Evolutionary conservation across 2,113 vertebrate genomes (phyloP).

Genomic region (Marmota flaviventris): DNA sequence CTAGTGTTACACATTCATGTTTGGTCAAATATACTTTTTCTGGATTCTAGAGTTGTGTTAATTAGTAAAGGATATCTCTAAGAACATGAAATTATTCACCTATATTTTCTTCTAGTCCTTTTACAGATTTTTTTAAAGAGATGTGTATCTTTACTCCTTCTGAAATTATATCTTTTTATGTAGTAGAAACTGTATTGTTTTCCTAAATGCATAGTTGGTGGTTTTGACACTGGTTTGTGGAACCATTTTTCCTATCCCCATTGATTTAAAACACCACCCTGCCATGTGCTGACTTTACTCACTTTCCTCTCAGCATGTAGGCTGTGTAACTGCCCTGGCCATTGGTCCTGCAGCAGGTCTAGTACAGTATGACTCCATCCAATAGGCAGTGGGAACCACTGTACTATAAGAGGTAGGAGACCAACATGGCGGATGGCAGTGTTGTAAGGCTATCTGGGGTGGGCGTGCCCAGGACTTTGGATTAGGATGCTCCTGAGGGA

Average conservation of each 20-base stretch:
- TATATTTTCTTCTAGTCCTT: neutral
- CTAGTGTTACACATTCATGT: neutral
- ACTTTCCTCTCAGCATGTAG: neutral
- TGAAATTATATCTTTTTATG: neutral
- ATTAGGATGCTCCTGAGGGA: neutral
- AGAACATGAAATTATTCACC: neutral
- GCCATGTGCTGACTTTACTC: neutral
- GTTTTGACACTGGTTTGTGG: neutral
- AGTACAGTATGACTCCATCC: neutral
- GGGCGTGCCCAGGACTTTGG: neutral
- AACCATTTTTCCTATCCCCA: neutral
- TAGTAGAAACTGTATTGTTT: neutral
- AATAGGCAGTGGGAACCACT: neutral
- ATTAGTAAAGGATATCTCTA: neutral
- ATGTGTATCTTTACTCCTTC: neutral
- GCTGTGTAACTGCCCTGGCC: neutral
- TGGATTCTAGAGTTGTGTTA: neutral
- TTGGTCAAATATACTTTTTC: neutral
- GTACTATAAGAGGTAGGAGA: neutral
- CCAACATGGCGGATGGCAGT: fast-evolving
- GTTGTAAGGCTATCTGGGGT: neutral
- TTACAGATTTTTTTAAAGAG: neutral
- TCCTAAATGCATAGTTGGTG: no score
- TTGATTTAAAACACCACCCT: neutral
- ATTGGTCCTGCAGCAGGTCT: neutral